Percentiles rank a stretch among this genome's conserved stretches.
Conservation (phyloP, 2,113 vertebrate species). For the Ciconia maguari region DNA sequence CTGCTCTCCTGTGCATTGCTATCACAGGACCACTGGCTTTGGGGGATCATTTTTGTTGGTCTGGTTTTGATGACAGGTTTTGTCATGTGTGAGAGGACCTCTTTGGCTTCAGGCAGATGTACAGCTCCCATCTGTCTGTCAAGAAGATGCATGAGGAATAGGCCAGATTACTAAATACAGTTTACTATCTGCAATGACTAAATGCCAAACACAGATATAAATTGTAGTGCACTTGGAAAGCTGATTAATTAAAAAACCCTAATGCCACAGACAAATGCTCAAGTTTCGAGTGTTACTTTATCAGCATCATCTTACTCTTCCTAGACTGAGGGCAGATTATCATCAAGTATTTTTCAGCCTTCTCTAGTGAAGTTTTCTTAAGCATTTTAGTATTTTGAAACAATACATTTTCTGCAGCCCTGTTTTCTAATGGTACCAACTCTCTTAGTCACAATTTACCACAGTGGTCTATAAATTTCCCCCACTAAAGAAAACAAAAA, state of each 20-base stretch:
- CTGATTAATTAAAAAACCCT: conserved; percentile 12
- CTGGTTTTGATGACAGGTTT: not conserved
- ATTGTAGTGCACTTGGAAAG: not conserved
- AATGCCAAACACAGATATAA: conserved; percentile 7
- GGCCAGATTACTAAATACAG: not conserved
- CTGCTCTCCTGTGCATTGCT: not conserved
- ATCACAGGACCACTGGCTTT: not conserved
- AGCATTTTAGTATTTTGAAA: not conserved
- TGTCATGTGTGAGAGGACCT: not conserved
- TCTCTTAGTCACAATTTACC: not conserved
- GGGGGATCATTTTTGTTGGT: not conserved
- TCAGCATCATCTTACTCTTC: not conserved
- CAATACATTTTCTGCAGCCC: not conserved
- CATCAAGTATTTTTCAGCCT: not conserved
- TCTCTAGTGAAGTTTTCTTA: not conserved
- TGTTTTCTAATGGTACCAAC: not conserved
- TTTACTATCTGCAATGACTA: conserved; percentile 12
- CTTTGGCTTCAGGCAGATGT: not conserved
- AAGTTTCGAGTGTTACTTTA: not conserved
- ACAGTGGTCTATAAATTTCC: not conserved
- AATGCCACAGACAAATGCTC: not conserved
- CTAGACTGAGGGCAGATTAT: not conserved
- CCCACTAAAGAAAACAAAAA: not conserved
- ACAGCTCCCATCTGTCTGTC: not conserved
- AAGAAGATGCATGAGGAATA: conserved; percentile 24